Conservation (phyloP, 2,113 vertebrate species). For the Apteryx owenii region DNA sequence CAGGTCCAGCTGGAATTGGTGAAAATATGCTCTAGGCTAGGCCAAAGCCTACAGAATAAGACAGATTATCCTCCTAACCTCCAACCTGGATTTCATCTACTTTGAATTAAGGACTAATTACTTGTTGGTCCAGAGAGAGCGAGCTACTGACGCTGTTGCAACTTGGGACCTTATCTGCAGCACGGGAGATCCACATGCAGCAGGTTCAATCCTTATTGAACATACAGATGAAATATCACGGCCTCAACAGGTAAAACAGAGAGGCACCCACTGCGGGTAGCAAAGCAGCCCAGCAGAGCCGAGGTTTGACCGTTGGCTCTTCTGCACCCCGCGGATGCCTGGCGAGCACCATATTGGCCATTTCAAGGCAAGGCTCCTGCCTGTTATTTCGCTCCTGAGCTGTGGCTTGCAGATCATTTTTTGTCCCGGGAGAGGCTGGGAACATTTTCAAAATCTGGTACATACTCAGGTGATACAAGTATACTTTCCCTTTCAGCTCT, state of each 20-base stretch:
- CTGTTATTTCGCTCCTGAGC: not conserved
- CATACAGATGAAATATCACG: fast-evolving
- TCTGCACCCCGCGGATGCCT: fast-evolving
- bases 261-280: too few relatives aligned
- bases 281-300: not conserved
- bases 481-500: not conserved
- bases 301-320: not conserved
- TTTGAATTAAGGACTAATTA: not conserved
- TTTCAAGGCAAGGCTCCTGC: not conserved
- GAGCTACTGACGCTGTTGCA: not conserved
- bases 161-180: not conserved
- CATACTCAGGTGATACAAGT: not conserved
- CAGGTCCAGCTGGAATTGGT: not conserved
- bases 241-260: fast-evolving
- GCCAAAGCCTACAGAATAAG: not conserved
- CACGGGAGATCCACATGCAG: fast-evolving
- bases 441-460: not conserved
- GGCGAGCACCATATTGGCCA: not conserved
- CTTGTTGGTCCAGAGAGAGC: not conserved
- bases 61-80: not conserved
- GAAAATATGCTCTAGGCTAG: not conserved
- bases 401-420: not conserved
- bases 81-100: not conserved
- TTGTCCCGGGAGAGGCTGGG: not conserved
- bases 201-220: not conserved